Conservation (phyloP, 2,888 invertebrate species). For the Miltochrista miniata region DNA sequence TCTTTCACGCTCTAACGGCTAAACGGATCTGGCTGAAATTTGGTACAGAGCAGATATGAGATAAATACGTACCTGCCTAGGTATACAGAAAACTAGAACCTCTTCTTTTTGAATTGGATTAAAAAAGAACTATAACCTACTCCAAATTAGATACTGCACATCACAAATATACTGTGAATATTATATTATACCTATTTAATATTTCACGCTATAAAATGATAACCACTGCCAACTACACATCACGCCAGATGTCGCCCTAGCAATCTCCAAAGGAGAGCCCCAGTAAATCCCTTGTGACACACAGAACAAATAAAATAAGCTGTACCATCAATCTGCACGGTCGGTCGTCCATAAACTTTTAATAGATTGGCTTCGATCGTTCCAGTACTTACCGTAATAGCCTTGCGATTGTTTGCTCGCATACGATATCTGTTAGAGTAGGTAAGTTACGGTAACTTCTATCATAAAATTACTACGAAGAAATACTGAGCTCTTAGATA, state of each 20-base stretch:
- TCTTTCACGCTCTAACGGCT: too few relatives aligned
- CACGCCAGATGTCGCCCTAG: neutral
- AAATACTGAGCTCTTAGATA: constrained; percentile 26
- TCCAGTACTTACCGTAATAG: constrained; percentile 69
- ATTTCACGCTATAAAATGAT: too few relatives aligned
- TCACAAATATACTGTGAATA: neutral
- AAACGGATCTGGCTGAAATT: too few relatives aligned
- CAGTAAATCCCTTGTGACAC: constrained; percentile 49
- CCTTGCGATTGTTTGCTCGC: constrained; percentile 51
- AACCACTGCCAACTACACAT: too few relatives aligned
- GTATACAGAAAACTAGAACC: too few relatives aligned
- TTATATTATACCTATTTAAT: neutral
- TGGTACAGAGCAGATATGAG: too few relatives aligned
- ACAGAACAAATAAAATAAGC: constrained; percentile 63
- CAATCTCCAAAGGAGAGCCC: constrained; percentile 20
- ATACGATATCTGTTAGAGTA: constrained; percentile 34
- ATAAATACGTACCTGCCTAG: too few relatives aligned
- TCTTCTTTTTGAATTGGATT: too few relatives aligned
- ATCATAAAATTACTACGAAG: constrained; percentile 32
- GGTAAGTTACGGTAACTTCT: constrained; percentile 36
- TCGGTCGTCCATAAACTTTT: constrained; percentile 63
- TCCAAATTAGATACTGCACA: too few relatives aligned
- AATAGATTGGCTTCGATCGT: constrained; percentile 72
- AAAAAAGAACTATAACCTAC: too few relatives aligned
- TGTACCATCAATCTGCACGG: constrained; percentile 65